Evolutionary conservation across 2,888 invertebrate genomes (phyloP), one percentile per base, ranked within the genome.

Genomic region (Hecatera dysodea): DNA sequence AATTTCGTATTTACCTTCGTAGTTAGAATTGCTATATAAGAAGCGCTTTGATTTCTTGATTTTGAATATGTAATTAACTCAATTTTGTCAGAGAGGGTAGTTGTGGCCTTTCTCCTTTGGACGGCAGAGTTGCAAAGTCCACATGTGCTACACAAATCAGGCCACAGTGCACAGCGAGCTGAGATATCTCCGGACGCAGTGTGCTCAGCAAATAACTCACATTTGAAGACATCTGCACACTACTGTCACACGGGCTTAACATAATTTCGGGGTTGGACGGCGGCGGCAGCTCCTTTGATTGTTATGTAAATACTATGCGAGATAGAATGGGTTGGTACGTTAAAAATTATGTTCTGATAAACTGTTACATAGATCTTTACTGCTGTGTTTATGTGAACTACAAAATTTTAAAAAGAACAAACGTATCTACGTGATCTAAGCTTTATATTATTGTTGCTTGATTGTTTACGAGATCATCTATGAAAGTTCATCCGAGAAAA

Each of bases 211-310:
- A 82, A 78, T 82, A 78, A 63, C 66, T 68, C 67, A 73, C 61
- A 77, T 81, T 72, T 52, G 57, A 70, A 77, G 83, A 77, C 67
- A 67, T 80, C 76, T 77, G 73, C 67, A 73, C 68, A 81, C 63
- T 73, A 60, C 48, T 56, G 83, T 67, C 68, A 70, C 70, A 70
- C 55, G 24, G 65, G 73, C 60, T 83, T 64, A 74, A 56, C 64
- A 73, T 77, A 80, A 67, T 69, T 65, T 53, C 29, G 63, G 46
- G 46, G 50, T 29, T 50, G 22, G 29, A 19, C 52, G 17, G 17
- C 3, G 55, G 29, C 44, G 48, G 12, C 27, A 22, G 57, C 53
- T 65, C 64, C 76, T 78, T 69, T 78, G 60, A 62, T 75, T 80
- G 55, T 59, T 80, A 76, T 80, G 70, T 62, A 75, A 76, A 80